Evolutionary conservation across 2,113 vertebrate genomes (phyloP), one percentile per base, ranked within the genome.

Genomic region (Odontesthes bonariensis): DNA sequence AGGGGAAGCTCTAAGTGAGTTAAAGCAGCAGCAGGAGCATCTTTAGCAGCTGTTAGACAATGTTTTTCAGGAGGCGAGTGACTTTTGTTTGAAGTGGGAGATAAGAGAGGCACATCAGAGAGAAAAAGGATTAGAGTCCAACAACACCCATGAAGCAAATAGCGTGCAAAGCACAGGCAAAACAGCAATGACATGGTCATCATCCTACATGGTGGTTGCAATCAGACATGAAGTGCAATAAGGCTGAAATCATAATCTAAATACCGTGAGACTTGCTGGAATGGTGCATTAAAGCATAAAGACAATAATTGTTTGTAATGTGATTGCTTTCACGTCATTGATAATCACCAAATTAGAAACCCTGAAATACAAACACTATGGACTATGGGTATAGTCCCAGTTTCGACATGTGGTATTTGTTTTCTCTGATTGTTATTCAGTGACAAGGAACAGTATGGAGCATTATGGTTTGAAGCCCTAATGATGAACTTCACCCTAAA

Each of bases 81-180:
- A 81, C 76, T 90, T 77, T 88, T 89, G 86, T 92, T 91, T 92
- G 87, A 91, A 91, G 86, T 88, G 65, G 57, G 55, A 83, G 90
- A 92, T 92, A 86, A 90, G 75, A 72, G 71, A 77, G 38, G 11
- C 33, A 85, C 61, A 89, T 86, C 32, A 71, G 56, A 83, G 69
- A 80, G 52, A 66, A 73, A 62, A 76, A 52, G 38, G 58, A 72
- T 56, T 69, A 81, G 73, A 81, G 61, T 80, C 81, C 81, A 81
- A 74, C 64, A 81, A 75, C 69, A 76, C 55, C 33, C 47, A 19
- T 17, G 27, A 76, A 66, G 68, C 14, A 81, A 79, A 85, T 90
- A 80, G 90, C 90, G 86, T 92, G 89, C 90, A 90, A 91, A 86
- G 79, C 54, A 23, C 19, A 49, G 58, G 52, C 64, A 84, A 85